These are phyloP conservation scores for Nomada fucata DNA, from an alignment of 2,888 invertebrate genomes.

Conservation along the genomic window DNA sequence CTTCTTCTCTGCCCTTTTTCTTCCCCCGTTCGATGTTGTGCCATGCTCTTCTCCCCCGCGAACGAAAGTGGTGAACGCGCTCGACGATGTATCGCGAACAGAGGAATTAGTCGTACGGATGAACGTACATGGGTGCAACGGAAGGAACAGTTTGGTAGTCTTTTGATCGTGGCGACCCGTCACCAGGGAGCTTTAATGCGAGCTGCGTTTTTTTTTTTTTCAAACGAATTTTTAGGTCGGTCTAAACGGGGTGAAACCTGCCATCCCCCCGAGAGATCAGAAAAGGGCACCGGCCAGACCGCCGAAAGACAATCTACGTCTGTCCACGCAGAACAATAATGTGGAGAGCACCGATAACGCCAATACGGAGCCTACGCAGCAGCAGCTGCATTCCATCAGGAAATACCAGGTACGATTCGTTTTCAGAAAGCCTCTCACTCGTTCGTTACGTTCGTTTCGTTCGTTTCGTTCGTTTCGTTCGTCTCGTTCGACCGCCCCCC, in stretches of 20 bases:
- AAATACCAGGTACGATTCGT: slow-evolving; percentile 91
- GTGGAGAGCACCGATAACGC: slow-evolving; percentile 84
- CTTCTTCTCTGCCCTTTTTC: background rate
- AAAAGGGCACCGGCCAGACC: slow-evolving; percentile 87
- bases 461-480: no score
- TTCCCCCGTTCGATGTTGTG: background rate
- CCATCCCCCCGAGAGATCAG: slow-evolving; percentile 89
- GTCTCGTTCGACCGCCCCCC: background rate
- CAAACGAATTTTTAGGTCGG: slow-evolving; percentile 79
- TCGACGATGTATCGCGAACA: background rate
- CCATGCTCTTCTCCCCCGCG: slow-evolving; percentile 8
- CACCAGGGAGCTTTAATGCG: slow-evolving; percentile 61
- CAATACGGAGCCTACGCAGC: slow-evolving; percentile 89
- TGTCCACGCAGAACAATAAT: slow-evolving; percentile 84
- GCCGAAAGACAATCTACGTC: slow-evolving; percentile 89
- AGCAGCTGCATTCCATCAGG: slow-evolving; percentile 95
- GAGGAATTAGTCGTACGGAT: no score
- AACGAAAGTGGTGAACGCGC: background rate
- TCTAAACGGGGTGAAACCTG: slow-evolving; percentile 85
- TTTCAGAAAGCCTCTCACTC: background rate
- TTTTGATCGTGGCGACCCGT: slow-evolving; percentile 21
- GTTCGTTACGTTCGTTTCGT: no score
- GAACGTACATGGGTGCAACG: background rate
- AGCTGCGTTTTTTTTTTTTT: slow-evolving; percentile 56
- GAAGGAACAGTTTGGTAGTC: background rate